Evolutionary conservation across 2,888 invertebrate species (phyloP).

Genomic region (Troilus luridus): DNA sequence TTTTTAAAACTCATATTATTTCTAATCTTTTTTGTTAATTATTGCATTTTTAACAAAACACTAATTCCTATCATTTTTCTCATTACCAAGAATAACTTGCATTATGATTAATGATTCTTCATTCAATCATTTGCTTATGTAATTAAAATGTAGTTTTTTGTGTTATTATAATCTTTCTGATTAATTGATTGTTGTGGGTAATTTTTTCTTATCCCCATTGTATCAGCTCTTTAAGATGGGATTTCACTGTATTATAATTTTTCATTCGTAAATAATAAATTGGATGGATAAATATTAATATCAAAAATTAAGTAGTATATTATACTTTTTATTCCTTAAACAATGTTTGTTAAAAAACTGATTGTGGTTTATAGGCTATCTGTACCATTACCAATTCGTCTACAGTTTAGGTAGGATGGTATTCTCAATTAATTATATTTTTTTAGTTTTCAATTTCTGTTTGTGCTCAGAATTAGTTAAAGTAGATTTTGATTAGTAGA

Average conservation of each 20-base stretch:
- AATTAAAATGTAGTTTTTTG: not conserved
- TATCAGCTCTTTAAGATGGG: not conserved
- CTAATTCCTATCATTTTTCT: not conserved
- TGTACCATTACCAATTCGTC: conserved; percentile 40
- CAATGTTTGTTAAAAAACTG: not conserved
- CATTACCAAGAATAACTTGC: not conserved
- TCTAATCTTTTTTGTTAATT: not conserved
- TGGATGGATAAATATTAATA: not conserved
- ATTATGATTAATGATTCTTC: not conserved
- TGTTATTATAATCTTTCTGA: not conserved
- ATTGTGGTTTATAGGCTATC: conserved; percentile 47
- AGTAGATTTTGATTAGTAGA: not conserved
- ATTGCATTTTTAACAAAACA: not conserved
- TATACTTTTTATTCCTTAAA: not conserved
- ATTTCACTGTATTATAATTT: not conserved
- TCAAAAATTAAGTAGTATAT: not conserved
- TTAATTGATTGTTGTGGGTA: not conserved
- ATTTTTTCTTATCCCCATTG: not conserved
- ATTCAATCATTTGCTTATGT: not conserved
- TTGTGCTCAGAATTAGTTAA: not conserved
- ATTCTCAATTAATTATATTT: not conserved
- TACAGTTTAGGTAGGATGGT: conserved; percentile 42
- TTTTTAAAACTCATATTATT: not conserved
- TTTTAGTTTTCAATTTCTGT: not conserved
- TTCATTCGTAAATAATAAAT: not conserved